Evolutionary conservation across 2,797 vertebrate species (phyloP), one percentile per base, ranked within the genome.

Genomic region (Pipistrellus kuhlii): DNA sequence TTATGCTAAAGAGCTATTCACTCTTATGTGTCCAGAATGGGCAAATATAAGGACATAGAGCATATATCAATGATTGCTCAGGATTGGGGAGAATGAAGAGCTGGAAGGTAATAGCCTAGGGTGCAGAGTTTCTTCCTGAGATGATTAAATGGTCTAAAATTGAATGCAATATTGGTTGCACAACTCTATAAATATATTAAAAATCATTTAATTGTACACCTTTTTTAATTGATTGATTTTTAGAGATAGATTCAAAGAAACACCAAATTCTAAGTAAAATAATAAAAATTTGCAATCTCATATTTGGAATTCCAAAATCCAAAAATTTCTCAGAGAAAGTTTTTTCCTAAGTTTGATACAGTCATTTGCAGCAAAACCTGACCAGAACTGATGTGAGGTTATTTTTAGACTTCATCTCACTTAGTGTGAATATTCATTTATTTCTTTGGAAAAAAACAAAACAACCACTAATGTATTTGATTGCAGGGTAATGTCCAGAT

Each of bases 211-310:
- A 83, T 72, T 77, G 1, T 66, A 72, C 13, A 27, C 17, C 59
- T 73, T 57, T 51, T 17, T 2, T 32, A 32, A 48, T n/a, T 48
- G 30, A 48, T 75, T 48, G 30, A n/a, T 75, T 66, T 66, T 32
- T 66, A 48, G 72, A 75, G 27, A 75, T 9, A 46, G 41, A 80
- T 76, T 32, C 80, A 85, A 51, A 83, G 55, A 78, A 55, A 91
- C 71, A 66, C 11, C 55, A 80, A 93, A 84, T 32, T 87, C 64
- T 44, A n/a, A 72, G 38, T 48, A 66, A 91, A 68, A 73, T 72
- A 62, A 80, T 27, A 59, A 64, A 53, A 8, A 68, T n/a, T 73
- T 23, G 38, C 14, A 41, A n/a, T 78, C 27, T 66, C 46, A 53
- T 72, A 38, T 59, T 57, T 84, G 30, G 13, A 78, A 57, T 73